Base-by-base conservation (phyloP, 1,140 invertebrate genomes). In the Muscidifurax raptorellus region DNA sequence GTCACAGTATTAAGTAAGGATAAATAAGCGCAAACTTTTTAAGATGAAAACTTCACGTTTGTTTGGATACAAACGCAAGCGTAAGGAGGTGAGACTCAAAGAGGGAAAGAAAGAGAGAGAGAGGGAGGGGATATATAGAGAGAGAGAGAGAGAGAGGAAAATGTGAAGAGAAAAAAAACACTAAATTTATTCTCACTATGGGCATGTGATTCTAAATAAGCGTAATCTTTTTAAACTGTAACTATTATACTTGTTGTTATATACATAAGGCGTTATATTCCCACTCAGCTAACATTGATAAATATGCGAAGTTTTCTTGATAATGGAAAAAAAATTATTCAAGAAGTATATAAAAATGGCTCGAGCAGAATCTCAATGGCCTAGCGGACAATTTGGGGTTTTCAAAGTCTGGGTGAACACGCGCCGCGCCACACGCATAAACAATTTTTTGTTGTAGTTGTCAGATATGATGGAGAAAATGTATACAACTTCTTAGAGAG, bases 191-290 rank as follows among this genome's bases (percentile, higher is more conserved):
- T 87, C 77, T 80, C 75, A 81, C 69, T 83, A 84, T 79, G 84
- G 88, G 84, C 87, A 89, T 88, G 89, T 90, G 88, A 93, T 92
- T 93, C 90, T 91, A 93, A 92, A 91, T 92, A 91, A 90, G 86
- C 90, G 89, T 92, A 90, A 89, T 90, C 88, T 92, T 92, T 92
- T 90, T 90, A 90, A 92, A 89, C 89, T 90, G 89, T 92, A 91
- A 91, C 88, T 89, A 91, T 93, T 91, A 91, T 92, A 90, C 90
- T 93, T 93, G 92, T 93, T 93, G 92, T 93, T 93, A 93, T 93
- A 93, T 93, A 92, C 90, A 93, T 93, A 93, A 93, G 92, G 87
- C 87, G 90, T 93, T 92, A 93, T 89, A 91, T 89, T 74, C 89
- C 78, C 78, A 67, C 44, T 75, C 44, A 80, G 36, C 66, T 79